phyloP scores from a whole-genome alignment of 2,888 invertebrate species.

The Sisyra terminalis region DNA sequence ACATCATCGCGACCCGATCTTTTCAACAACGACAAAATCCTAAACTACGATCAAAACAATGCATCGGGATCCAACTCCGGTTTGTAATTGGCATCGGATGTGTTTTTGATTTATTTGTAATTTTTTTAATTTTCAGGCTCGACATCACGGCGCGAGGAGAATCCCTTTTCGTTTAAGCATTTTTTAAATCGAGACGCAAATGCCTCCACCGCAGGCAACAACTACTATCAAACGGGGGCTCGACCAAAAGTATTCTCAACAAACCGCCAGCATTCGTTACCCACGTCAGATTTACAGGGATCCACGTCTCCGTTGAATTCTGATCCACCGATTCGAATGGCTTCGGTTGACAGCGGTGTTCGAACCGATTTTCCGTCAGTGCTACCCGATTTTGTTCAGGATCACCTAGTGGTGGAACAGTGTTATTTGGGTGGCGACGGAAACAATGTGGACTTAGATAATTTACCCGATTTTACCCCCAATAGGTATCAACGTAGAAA shows the following conservation, averaged over 20 bases:
- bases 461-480: constrained; percentile 50
- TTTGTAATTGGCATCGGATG: background rate
- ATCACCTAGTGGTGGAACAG: constrained; percentile 70
- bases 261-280: constrained; percentile 21
- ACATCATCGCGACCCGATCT: constrained; percentile 6
- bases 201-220: constrained; percentile 19
- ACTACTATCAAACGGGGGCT: constrained; percentile 54
- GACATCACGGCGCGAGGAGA: constrained; percentile 37
- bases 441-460: constrained; percentile 41
- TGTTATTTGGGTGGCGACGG: constrained; percentile 41
- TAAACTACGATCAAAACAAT: constrained; percentile 3
- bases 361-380: constrained; percentile 40
- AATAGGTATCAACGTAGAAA: constrained; percentile 18
- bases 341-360: constrained; percentile 1
- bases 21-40: constrained; percentile 6
- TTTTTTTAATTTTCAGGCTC: constrained; percentile 10
- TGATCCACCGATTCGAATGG: background rate
- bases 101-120: background rate
- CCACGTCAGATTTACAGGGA: constrained; percentile 27
- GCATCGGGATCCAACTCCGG: background rate
- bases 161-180: constrained; percentile 74
- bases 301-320: constrained; percentile 20
- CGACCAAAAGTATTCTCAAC: constrained; percentile 53
- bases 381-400: constrained; percentile 77
- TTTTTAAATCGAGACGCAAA: constrained; percentile 51